Conservation (phyloP, 2,113 vertebrate species). For the Orycteropus afer region DNA sequence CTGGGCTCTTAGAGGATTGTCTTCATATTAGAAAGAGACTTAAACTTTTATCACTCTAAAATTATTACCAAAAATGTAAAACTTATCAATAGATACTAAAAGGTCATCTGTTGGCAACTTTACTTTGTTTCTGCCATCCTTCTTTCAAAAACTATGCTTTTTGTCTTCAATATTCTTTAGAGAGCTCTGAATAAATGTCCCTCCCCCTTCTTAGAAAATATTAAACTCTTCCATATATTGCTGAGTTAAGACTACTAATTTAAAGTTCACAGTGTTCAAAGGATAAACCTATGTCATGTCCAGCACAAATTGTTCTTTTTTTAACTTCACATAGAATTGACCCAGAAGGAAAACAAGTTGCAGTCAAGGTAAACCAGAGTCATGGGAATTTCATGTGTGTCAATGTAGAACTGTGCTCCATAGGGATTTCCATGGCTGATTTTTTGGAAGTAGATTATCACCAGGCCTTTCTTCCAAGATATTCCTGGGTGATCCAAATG, state of each 20-base stretch:
- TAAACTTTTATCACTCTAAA: not conserved
- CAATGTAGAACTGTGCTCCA: no score
- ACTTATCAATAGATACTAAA: not conserved
- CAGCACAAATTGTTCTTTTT: not conserved
- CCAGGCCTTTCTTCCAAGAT: no score
- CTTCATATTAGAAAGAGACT: rapidly evolving
- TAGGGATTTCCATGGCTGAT: no score
- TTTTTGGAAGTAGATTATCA: no score
- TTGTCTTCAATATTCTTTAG: not conserved
- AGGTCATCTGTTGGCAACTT: not conserved
- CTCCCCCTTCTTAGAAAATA: not conserved
- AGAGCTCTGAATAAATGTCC: not conserved
- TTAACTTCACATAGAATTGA: not conserved
- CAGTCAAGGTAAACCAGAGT: no score
- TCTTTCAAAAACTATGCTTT: not conserved
- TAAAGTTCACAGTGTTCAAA: not conserved
- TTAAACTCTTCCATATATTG: not conserved
- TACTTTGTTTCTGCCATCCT: not conserved
- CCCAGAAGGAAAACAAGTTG: not conserved
- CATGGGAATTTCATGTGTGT: no score
- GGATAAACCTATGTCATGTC: not conserved
- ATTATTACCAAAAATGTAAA: not conserved
- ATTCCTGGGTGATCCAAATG: no score
- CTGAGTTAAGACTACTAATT: not conserved
- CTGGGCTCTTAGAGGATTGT: not conserved